Evolutionary conservation across 2,888 invertebrate genomes (phyloP).

Genomic region (Calliopum simillimum): DNA sequence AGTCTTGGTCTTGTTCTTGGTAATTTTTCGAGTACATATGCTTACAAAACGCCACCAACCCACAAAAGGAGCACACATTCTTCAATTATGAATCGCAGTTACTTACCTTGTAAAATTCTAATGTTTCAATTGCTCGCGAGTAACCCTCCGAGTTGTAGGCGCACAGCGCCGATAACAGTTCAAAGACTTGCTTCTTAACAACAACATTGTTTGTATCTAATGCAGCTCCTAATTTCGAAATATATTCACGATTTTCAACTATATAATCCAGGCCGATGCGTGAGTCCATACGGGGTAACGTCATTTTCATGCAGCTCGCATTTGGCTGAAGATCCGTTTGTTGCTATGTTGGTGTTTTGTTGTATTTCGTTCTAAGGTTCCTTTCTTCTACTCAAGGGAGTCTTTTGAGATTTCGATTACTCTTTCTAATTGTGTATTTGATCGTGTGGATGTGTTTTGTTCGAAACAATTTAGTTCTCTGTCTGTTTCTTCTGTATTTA

Average conservation of each 20-base stretch:
- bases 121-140: constrained; percentile 86
- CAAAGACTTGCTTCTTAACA: constrained; percentile 97
- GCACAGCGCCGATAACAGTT: constrained; percentile 92
- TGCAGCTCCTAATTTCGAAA: constrained; percentile 90
- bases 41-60: no score
- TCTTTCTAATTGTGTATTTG: background rate
- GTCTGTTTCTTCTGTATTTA: constrained; percentile 1
- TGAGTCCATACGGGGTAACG: constrained; percentile 79
- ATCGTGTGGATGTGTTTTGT: background rate
- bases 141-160: constrained; percentile 94
- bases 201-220: constrained; percentile 90
- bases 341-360: constrained; percentile 4
- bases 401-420: background rate
- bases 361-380: background rate
- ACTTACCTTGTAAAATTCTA: constrained; percentile 91
- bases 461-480: background rate
- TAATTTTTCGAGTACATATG: no score
- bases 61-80: no score
- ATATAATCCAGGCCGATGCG: constrained; percentile 94
- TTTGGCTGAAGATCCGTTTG: background rate
- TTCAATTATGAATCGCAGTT: no score
- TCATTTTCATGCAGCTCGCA: constrained; percentile 43
- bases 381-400: background rate
- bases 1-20: no score
- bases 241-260: constrained; percentile 93